phyloP scores from a whole-genome alignment of 2,113 vertebrate genomes.

The Odocoileus hemionus region DNA sequence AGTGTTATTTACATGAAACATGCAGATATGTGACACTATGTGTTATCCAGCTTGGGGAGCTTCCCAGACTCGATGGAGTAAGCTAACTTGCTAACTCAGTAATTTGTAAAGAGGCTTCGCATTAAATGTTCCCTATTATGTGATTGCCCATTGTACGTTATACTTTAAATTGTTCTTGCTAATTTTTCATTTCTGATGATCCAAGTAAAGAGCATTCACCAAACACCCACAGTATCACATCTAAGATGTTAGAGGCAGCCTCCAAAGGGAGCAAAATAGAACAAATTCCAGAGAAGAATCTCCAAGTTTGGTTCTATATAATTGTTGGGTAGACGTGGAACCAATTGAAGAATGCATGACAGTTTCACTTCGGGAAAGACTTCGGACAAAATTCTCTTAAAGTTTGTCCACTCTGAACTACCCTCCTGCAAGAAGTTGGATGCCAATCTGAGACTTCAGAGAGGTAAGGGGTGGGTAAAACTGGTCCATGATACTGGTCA shows the following conservation, averaged over 20 bases:
- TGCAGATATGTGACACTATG: background rate
- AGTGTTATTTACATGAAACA: background rate
- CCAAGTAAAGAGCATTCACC: background rate
- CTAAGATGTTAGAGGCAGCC: background rate
- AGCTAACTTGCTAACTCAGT: background rate
- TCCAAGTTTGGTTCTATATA: background rate
- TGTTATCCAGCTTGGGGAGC: background rate
- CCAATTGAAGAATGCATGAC: background rate
- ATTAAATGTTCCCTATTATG: slow-evolving; percentile 7
- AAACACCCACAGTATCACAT: background rate
- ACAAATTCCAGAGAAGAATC: background rate
- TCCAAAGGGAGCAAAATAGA: background rate
- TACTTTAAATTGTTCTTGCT: background rate
- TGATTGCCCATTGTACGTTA: background rate
- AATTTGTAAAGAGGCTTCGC: background rate
- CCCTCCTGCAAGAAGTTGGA: background rate
- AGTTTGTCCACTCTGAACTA: background rate
- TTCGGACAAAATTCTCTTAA: background rate
- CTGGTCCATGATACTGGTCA: background rate
- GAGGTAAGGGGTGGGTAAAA: background rate
- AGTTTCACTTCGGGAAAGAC: background rate
- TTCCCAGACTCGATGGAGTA: background rate
- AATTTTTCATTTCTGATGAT: slow-evolving; percentile 37
- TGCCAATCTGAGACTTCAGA: background rate
- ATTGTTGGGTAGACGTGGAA: background rate